Evolutionary conservation across 2,797 vertebrate genomes (phyloP).

Genomic region (Parotocinclus haroldoi): DNA sequence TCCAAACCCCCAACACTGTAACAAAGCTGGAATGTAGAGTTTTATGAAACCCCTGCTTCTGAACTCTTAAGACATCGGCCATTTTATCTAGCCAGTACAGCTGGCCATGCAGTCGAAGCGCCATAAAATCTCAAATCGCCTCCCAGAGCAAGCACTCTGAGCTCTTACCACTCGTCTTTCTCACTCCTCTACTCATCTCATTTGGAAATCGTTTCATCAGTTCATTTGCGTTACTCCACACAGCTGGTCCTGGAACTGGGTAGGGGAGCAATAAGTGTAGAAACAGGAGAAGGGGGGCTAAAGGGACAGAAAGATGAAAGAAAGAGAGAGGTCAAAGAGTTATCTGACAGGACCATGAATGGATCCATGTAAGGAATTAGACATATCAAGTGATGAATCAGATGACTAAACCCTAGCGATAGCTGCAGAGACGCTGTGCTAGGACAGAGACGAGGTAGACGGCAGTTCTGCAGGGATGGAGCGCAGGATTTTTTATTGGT

Average conservation of each 20-base stretch:
- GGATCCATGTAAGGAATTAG: conserved; percentile 23
- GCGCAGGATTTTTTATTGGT: conserved; percentile 65
- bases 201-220: conserved; percentile 67
- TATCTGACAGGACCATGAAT: conserved; percentile 28
- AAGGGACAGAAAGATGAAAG: conserved; percentile 36
- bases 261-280: not conserved
- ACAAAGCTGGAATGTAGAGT: not conserved
- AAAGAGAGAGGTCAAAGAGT: conserved; percentile 24
- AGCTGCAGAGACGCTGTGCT: conserved; percentile 44
- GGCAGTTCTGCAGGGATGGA: conserved; percentile 13
- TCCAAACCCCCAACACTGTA: not conserved
- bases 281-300: conserved; percentile 8
- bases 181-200: conserved; percentile 49
- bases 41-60: not conserved
- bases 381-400: conserved; percentile 15
- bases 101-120: conserved; percentile 62
- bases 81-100: conserved; percentile 60
- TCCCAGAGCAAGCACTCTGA: conserved; percentile 61
- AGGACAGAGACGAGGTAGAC: conserved; percentile 54
- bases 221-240: conserved; percentile 55
- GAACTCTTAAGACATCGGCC: conserved; percentile 43
- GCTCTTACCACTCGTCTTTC: conserved; percentile 74
- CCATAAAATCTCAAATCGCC: conserved; percentile 73
- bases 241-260: not conserved
- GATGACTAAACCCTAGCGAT: conserved; percentile 22